These are phyloP conservation scores for Amblyraja radiata DNA, from an alignment of 2,797 vertebrate species.

Conservation along the genomic window DNA sequence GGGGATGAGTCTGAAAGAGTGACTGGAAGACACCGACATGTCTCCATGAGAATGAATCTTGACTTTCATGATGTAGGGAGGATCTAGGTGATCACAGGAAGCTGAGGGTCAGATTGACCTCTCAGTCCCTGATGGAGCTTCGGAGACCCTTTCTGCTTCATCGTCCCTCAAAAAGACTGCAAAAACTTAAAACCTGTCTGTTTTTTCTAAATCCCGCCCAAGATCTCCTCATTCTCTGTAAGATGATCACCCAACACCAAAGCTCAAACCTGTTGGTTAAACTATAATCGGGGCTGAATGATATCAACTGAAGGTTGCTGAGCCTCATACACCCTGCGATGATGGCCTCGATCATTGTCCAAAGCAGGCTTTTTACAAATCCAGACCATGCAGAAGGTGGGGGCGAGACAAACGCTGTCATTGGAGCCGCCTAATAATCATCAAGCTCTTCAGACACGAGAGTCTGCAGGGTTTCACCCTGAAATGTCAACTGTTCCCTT, in stretches of 20 bases:
- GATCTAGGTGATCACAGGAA: neutral
- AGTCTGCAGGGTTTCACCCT: no score
- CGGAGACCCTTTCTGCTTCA: no score
- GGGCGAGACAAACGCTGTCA: no score
- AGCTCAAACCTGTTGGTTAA: neutral
- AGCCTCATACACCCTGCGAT: neutral
- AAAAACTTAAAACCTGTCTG: no score
- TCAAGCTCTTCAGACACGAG: no score
- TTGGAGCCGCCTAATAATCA: no score
- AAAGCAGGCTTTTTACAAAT: neutral
- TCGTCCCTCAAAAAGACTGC: neutral
- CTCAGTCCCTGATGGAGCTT: neutral
- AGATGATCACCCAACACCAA: neutral
- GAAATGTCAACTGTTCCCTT: no score
- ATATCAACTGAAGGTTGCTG: neutral
- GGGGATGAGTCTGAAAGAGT: neutral
- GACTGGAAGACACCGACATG: neutral
- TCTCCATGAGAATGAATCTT: neutral
- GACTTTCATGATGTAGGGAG: neutral
- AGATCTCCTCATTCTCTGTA: neutral
- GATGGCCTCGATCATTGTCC: neutral
- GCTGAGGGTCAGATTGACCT: neutral
- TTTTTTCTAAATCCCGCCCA: neutral
- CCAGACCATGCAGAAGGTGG: no score
- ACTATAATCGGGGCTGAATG: neutral